Evolutionary conservation across 1,140 invertebrate genomes (phyloP).

Genomic region (Ylistrum balloti): DNA sequence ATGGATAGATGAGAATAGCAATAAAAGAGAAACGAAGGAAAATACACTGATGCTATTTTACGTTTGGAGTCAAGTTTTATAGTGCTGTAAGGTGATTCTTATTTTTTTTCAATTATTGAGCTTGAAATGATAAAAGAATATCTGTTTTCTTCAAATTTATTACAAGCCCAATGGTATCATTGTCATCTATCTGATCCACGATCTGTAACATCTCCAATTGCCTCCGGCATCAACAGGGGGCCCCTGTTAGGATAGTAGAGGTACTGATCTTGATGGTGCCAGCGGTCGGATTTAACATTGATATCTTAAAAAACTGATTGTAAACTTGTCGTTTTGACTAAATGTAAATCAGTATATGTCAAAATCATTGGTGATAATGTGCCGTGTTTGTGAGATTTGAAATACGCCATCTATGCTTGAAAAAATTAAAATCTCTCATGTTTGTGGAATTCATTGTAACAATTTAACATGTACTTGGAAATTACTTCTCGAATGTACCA

Average conservation of each 20-base stretch:
- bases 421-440: no score
- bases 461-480: no score
- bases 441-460: no score
- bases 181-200: not conserved
- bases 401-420: no score
- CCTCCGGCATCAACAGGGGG: not conserved
- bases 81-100: not conserved
- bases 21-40: not conserved
- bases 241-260: not conserved
- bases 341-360: no score
- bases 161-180: constrained; percentile 38
- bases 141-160: constrained; percentile 24
- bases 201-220: not conserved
- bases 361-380: no score
- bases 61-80: not conserved
- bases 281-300: no score
- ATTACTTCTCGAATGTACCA: no score
- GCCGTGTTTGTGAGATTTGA: no score
- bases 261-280: not conserved
- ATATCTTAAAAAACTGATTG: no score
- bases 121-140: constrained; percentile 13
- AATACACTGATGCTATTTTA: constrained; percentile 16
- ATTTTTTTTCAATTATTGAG: constrained; percentile 35
- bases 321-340: no score
- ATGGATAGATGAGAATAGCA: not conserved